A percentile compares a stretch with the other conserved stretches of the same genome.
phyloP scores from a whole-genome alignment of 2,888 invertebrate species.

The Lacanobia oleracea region DNA sequence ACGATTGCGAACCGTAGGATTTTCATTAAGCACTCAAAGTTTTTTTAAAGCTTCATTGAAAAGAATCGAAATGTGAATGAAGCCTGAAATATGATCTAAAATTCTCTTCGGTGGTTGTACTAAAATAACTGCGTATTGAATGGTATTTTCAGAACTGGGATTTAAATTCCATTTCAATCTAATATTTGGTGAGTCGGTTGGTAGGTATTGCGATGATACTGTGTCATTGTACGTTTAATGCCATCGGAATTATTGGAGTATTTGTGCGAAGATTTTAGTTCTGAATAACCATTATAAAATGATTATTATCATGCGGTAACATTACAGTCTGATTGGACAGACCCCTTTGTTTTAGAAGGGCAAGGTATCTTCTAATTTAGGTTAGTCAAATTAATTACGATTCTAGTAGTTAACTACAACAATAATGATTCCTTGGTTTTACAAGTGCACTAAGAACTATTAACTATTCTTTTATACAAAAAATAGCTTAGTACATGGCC shows the following conservation, averaged over 20 bases:
- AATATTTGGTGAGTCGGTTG: background rate
- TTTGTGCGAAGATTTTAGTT: background rate
- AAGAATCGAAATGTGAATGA: background rate
- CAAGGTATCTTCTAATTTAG: background rate
- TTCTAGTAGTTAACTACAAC: background rate
- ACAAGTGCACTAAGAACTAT: too few relatives aligned
- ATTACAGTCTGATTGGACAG: background rate
- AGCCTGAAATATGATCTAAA: constrained; percentile 30
- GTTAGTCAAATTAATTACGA: background rate
- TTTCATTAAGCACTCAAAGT: background rate
- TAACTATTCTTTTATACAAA: too few relatives aligned
- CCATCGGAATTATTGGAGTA: background rate
- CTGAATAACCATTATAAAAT: background rate
- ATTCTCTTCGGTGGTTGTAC: background rate
- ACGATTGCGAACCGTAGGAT: background rate
- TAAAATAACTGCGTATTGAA: constrained; percentile 27
- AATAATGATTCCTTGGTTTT: too few relatives aligned
- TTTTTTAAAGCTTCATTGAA: constrained; percentile 13
- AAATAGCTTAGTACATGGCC: too few relatives aligned
- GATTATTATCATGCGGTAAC: background rate
- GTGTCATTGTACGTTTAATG: background rate
- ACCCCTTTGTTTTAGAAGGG: background rate
- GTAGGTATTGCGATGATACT: background rate
- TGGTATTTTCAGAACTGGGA: constrained; percentile 10
- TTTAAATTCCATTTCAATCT: constrained; percentile 10